Base-by-base conservation (phyloP, 35 echinoderm and acorn worm genomes). In the Lytechinus variegatus region DNA sequence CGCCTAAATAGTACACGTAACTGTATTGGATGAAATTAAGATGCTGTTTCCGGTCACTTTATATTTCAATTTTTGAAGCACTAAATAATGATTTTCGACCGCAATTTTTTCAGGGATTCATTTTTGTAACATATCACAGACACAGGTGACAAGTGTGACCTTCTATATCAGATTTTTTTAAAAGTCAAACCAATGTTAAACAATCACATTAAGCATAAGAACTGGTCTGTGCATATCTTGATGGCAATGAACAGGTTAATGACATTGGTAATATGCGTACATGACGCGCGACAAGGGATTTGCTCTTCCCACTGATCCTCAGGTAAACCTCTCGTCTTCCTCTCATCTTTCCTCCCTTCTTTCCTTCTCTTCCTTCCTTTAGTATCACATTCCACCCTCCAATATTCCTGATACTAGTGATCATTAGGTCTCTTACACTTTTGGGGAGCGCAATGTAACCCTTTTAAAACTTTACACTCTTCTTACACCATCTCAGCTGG, bases 351-450 rank as follows among this genome's bases (percentile, higher is more conserved):
- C 87, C 88, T 44, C 52, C 28, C 52, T 33, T 90, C 88, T 90
- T 90, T 52, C 29, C 66, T 79, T 79, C 88, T 54, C 88, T 90
- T 90, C 88, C 88, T 90, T 90, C 88, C 88, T 90, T 21, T 54
- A 28, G 24, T 90, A 90, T 90, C 88, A 33, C 28, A 90, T 90
- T 90, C 29, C 88, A 90, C 29, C 28, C 88, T 44, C 87, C 88
- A 79, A 79, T 27, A 79, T 24, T 79, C 33, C 33, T 44, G n/a
- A n/a, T n/a, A n/a, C n/a, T n/a, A n/a, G n/a, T n/a, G n/a, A 72
- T 21, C 19, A 21, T 21, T 5, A 72, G n/a, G 61, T 21, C 61
- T 72, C 61, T 72, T 13, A 72, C 61, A 72, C 61, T 21, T 72
- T 14, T 11, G 13, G 21, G 61, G 21, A 66, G 61, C n/a, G 21